These are phyloP conservation scores for Saturnia pavonia DNA, from an alignment of 2,888 invertebrate genomes.

Conservation along the genomic window DNA sequence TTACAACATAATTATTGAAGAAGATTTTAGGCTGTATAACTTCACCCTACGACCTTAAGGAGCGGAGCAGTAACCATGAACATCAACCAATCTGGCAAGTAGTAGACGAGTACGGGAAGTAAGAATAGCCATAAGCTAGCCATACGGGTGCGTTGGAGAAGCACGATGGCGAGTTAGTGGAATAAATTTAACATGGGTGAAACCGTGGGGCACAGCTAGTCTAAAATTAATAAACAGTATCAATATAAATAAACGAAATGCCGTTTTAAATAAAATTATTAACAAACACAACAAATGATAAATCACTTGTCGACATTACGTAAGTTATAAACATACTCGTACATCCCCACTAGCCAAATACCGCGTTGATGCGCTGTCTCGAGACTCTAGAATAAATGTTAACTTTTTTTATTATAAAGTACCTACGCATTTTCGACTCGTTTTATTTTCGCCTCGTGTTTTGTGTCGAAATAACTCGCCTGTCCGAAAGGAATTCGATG, in stretches of 20 bases:
- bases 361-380: constrained; percentile 50
- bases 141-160: too few species aligned
- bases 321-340: too few species aligned
- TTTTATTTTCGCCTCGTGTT: constrained; percentile 34
- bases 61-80: too few species aligned
- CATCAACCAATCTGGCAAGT: too few species aligned
- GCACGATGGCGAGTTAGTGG: too few species aligned
- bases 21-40: too few species aligned
- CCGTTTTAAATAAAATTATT: neutral
- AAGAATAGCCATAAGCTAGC: too few species aligned
- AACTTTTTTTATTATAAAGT: constrained; percentile 49
- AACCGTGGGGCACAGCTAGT: neutral
- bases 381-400: constrained; percentile 28
- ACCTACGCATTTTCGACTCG: constrained; percentile 42
- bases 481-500: constrained; percentile 17
- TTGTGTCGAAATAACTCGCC: constrained; percentile 26
- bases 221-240: neutral
- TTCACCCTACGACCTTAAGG: too few species aligned
- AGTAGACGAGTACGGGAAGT: too few species aligned
- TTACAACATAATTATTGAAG: too few species aligned
- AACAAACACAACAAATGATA: constrained; percentile 32
- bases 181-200: too few species aligned
- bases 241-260: neutral
- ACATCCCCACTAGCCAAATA: constrained; percentile 55
- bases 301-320: constrained; percentile 18